phyloP scores from a whole-genome alignment of 2,113 vertebrate genomes.

The Paramisgurnus dabryanus region DNA sequence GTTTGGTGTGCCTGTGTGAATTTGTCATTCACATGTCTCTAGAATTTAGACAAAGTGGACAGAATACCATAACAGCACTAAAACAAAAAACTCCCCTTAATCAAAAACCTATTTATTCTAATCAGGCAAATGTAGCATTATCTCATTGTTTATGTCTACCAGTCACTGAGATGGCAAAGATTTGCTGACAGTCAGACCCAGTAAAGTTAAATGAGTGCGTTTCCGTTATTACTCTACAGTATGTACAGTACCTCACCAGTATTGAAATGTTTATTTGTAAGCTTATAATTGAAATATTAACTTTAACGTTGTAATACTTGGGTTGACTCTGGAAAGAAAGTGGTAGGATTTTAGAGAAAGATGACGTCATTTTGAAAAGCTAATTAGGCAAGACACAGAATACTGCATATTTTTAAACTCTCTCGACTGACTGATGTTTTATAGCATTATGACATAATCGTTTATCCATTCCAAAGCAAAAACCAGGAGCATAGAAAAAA shows the following conservation, averaged over 20 bases:
- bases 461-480: neutral
- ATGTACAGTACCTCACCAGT: neutral
- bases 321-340: neutral
- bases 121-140: slow-evolving; percentile 63
- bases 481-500: neutral
- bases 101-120: slow-evolving; percentile 73
- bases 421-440: neutral
- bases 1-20: slow-evolving; percentile 43
- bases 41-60: slow-evolving; percentile 51
- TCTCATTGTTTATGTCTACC: slow-evolving; percentile 57
- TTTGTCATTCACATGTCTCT: slow-evolving; percentile 49
- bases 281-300: neutral
- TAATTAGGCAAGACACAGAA: neutral
- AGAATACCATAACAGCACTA: slow-evolving; percentile 56
- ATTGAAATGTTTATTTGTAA: neutral
- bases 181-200: neutral
- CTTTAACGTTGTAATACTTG: neutral
- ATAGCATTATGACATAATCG: neutral
- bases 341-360: slow-evolving; percentile 33
- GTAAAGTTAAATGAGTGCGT: neutral
- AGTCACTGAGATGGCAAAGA: slow-evolving; percentile 42
- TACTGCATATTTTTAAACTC: neutral
- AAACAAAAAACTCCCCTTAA: slow-evolving; percentile 58
- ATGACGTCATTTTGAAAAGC: neutral
- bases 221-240: neutral